Evolutionary conservation across 2,888 invertebrate species (phyloP).

Genomic region (Portevinia maculata): DNA sequence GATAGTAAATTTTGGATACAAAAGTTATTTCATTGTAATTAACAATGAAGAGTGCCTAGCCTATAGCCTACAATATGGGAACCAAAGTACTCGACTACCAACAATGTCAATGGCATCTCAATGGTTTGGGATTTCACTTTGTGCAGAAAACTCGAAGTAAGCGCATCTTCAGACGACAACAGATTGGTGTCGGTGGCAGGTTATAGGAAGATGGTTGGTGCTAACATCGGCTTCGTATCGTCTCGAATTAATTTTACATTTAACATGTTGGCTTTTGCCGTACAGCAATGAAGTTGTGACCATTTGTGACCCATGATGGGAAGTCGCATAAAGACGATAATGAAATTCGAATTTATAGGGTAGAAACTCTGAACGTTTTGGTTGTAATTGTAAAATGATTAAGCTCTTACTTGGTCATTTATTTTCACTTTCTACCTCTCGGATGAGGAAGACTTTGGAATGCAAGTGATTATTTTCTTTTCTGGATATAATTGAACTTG

Average conservation of each 20-base stretch:
- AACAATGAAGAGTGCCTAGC: slow-evolving; percentile 28
- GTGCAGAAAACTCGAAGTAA: slow-evolving; percentile 15
- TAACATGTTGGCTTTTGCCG: slow-evolving; percentile 25
- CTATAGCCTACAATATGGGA: slow-evolving; percentile 37
- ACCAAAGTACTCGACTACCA: slow-evolving; percentile 13
- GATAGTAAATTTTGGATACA: slow-evolving; percentile 20
- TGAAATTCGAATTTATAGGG: slow-evolving; percentile 49
- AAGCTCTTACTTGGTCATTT: slow-evolving; percentile 46
- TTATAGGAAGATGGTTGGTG: slow-evolving; percentile 13
- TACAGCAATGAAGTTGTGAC: slow-evolving; percentile 8
- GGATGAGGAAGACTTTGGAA: slow-evolving; percentile 22
- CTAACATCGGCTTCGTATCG: slow-evolving; percentile 35
- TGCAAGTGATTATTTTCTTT: slow-evolving; percentile 16
- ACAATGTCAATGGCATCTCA: slow-evolving; percentile 68
- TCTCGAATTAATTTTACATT: slow-evolving; percentile 60
- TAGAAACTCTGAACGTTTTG: slow-evolving; percentile 47
- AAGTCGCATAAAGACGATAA: slow-evolving; percentile 38
- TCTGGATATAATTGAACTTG: neutral
- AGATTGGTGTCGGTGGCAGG: neutral
- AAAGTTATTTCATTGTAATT: slow-evolving; percentile 14
- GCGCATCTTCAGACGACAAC: slow-evolving; percentile 34
- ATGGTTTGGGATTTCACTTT: slow-evolving; percentile 66
- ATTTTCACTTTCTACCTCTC: slow-evolving; percentile 53
- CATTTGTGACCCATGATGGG: slow-evolving; percentile 35
- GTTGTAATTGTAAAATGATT: slow-evolving; percentile 57